phyloP scores from a whole-genome alignment of 2,113 vertebrate genomes.

The Antechinus flavipes region DNA sequence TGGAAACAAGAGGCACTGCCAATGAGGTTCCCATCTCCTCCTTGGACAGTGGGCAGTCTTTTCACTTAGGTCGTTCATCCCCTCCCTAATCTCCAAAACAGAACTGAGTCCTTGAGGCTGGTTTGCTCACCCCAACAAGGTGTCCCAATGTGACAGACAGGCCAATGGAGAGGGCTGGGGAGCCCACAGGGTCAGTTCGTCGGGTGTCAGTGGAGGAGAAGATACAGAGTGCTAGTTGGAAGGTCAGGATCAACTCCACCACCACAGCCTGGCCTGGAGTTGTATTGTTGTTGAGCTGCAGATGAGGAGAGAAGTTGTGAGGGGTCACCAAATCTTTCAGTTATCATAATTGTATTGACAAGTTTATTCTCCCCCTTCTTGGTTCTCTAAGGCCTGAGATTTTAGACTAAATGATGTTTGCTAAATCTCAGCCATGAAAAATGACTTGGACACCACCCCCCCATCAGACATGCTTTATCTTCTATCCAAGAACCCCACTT shows the following conservation, averaged over 20 bases:
- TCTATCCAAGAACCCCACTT: background rate
- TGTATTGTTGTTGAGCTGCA: slow-evolving; percentile 82
- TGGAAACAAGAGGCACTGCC: background rate
- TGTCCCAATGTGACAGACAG: slow-evolving; percentile 87
- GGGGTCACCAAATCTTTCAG: background rate
- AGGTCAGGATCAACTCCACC: slow-evolving; percentile 87
- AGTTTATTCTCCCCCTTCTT: background rate
- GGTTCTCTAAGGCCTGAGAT: background rate
- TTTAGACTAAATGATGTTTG: background rate
- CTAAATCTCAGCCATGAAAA: background rate
- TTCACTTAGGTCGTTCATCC: background rate
- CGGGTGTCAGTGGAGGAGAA: slow-evolving; percentile 84
- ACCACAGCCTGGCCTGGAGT: slow-evolving; percentile 82
- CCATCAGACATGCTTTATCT: background rate
- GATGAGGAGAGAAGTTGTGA: background rate
- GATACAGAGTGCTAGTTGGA: slow-evolving; percentile 87
- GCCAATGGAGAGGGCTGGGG: slow-evolving; percentile 84
- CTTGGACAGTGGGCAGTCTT: background rate
- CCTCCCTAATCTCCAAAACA: background rate
- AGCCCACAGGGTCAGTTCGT: slow-evolving; percentile 78
- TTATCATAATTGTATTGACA: background rate
- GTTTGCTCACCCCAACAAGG: slow-evolving; percentile 87
- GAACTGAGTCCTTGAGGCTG: background rate
- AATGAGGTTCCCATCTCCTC: background rate
- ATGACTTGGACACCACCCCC: too few species aligned